Conservation (phyloP, 1,140 invertebrate species). For the Lordiphosa stackelbergi region DNA sequence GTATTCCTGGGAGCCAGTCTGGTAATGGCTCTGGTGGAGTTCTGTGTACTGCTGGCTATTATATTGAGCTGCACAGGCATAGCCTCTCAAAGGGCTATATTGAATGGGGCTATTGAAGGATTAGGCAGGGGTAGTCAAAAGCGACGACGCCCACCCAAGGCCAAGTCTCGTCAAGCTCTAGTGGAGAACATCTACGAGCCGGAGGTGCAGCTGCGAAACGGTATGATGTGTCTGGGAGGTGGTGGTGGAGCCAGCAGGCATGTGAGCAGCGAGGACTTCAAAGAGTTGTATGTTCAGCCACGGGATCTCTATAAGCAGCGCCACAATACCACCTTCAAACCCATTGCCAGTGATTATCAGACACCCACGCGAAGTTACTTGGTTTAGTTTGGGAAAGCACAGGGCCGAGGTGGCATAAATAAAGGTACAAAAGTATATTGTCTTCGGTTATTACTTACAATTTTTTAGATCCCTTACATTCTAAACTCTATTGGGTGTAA, state of each 20-base stretch:
- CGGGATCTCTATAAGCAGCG: constrained; percentile 60
- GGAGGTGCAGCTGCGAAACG: constrained; percentile 46
- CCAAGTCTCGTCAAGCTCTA: constrained; percentile 43
- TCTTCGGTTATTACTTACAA: no score
- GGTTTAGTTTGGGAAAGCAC: constrained; percentile 36
- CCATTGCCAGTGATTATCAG: constrained; percentile 51
- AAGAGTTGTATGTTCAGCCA: constrained; percentile 65
- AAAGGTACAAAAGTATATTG: not conserved
- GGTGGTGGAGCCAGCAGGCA: constrained; percentile 19
- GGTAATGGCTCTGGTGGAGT: constrained; percentile 83
- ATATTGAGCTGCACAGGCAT: constrained; percentile 83
- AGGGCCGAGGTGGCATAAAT: not conserved
- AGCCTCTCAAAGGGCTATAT: constrained; percentile 52
- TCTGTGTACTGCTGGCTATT: constrained; percentile 83
- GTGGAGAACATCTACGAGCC: constrained; percentile 72
- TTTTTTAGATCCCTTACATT: no score
- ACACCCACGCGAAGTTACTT: constrained; percentile 58
- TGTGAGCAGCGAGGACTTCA: constrained; percentile 58
- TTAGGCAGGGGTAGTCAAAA: not conserved
- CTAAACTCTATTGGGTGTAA: no score
- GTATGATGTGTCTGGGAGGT: constrained; percentile 23
- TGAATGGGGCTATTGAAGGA: constrained; percentile 4
- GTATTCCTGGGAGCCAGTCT: constrained; percentile 84
- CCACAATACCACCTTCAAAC: constrained; percentile 55
- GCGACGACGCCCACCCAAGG: constrained; percentile 1